Evolutionary conservation across 1,140 invertebrate genomes (phyloP).

Genomic region (Drosophila persimilis): DNA sequence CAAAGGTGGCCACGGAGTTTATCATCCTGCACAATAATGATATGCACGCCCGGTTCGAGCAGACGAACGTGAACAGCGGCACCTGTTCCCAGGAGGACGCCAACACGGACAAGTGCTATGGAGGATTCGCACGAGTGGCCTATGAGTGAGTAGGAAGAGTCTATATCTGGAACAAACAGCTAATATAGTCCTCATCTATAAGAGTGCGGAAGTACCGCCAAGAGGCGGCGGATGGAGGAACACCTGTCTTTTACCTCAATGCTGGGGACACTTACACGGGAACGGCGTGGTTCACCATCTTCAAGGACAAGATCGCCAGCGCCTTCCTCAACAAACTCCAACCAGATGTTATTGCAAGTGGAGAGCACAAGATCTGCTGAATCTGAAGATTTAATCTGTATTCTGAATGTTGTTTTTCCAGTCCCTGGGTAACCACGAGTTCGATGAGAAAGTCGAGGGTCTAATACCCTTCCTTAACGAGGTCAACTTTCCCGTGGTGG

Average conservation of each 20-base stretch:
- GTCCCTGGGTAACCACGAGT: constrained; percentile 97
- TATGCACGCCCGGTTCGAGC: constrained; percentile 93
- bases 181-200: too few relatives aligned
- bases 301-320: constrained; percentile 89
- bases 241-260: constrained; percentile 89
- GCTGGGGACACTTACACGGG: constrained; percentile 96
- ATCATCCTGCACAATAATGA: constrained; percentile 94
- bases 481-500: constrained; percentile 89
- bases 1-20: constrained; percentile 82
- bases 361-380: not conserved
- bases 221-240: constrained; percentile 84
- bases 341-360: constrained; percentile 92
- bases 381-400: not conserved
- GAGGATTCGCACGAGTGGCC: constrained; percentile 91
- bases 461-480: constrained; percentile 90
- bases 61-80: constrained; percentile 88
- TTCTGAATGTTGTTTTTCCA: constrained; percentile 78
- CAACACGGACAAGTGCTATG: constrained; percentile 87
- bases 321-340: constrained; percentile 90
- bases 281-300: constrained; percentile 91
- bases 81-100: constrained; percentile 85
- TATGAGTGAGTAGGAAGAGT: constrained; percentile 83
- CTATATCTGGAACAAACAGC: not conserved
- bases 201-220: constrained; percentile 85
- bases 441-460: constrained; percentile 91